Conservation (phyloP, 2,888 invertebrate species). For the Norana najaformis region DNA sequence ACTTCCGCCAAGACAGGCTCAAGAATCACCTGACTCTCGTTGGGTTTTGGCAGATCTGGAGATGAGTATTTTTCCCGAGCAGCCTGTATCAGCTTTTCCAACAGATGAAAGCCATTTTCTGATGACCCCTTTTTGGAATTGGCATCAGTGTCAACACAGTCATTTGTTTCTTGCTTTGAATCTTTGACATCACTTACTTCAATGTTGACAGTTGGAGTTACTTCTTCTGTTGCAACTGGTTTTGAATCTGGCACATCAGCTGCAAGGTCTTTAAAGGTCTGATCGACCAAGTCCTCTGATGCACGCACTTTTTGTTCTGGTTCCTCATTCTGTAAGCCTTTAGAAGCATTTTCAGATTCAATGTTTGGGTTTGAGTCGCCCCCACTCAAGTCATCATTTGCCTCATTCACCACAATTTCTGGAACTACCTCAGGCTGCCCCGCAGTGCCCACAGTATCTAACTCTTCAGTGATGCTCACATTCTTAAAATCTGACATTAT, state of each 20-base stretch:
- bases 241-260: neutral
- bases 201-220: neutral
- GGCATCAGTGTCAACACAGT: neutral
- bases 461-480: neutral
- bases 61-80: slow-evolving; percentile 30
- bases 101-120: neutral
- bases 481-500: slow-evolving; percentile 32
- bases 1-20: slow-evolving; percentile 24
- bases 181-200: slow-evolving; percentile 9
- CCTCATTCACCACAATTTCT: neutral
- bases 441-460: neutral
- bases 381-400: neutral
- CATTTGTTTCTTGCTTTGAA: neutral
- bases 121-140: neutral
- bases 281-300: neutral
- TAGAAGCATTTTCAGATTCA: neutral
- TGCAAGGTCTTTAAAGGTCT: too few species aligned
- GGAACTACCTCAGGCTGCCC: neutral
- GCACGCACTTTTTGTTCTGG: neutral
- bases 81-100: slow-evolving; percentile 28
- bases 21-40: neutral
- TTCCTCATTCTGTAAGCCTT: neutral
- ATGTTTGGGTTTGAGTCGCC: neutral
- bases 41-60: neutral
- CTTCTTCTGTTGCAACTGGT: slow-evolving; percentile 1